Evolutionary conservation across 2,797 vertebrate species (phyloP).

Genomic region (Acropternis orthonyx): DNA sequence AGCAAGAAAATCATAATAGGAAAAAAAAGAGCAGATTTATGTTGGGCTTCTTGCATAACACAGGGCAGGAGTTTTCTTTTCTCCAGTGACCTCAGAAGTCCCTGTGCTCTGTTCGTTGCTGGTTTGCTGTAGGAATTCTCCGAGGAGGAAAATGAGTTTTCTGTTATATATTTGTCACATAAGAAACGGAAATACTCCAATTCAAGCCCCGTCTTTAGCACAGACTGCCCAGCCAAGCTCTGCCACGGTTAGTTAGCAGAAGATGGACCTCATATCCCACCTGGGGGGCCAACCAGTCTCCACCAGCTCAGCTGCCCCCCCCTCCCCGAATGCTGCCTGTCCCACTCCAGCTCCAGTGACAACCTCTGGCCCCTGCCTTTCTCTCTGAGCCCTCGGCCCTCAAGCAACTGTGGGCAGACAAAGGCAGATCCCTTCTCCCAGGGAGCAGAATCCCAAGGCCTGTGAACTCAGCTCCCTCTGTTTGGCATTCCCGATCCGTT

Average conservation of each 20-base stretch:
- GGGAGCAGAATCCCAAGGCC: slow-evolving; percentile 58
- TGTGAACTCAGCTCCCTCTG: slow-evolving; percentile 67
- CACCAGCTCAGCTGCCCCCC: neutral
- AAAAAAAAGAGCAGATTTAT: neutral
- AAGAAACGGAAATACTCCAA: neutral
- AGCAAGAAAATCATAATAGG: slow-evolving; percentile 17
- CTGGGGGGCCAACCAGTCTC: neutral
- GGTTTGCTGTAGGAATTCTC: neutral
- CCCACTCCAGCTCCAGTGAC: neutral
- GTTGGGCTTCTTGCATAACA: neutral
- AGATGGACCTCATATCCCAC: neutral
- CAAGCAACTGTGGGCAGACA: slow-evolving; percentile 57
- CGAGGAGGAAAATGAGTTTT: neutral
- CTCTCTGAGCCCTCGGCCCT: slow-evolving; percentile 19
- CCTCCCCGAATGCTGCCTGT: neutral
- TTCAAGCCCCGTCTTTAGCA: neutral
- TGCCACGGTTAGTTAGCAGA: neutral
- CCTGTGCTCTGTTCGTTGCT: neutral
- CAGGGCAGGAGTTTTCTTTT: neutral
- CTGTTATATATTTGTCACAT: neutral
- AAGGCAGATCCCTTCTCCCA: slow-evolving; percentile 60
- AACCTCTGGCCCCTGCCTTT: neutral
- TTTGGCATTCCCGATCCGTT: slow-evolving; percentile 68
- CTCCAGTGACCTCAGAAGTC: slow-evolving; percentile 7
- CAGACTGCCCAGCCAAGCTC: neutral